Percentiles rank a stretch among this genome's conserved stretches.
These are phyloP conservation scores for Hippoglossus hippoglossus DNA, from an alignment of 2,797 vertebrate species.

Conservation along the genomic window DNA sequence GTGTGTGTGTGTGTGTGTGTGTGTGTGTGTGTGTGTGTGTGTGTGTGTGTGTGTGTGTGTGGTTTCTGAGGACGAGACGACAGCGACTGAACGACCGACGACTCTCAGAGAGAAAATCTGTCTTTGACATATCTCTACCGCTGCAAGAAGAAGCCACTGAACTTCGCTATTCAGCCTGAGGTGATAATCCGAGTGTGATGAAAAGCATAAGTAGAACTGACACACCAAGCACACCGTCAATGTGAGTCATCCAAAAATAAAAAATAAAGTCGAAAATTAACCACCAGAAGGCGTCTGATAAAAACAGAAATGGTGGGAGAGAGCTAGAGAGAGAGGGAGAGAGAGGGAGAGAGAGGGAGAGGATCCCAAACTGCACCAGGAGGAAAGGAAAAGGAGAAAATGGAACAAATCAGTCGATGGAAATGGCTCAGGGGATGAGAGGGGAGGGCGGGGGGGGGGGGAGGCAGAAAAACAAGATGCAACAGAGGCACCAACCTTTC, in stretches of 20 bases:
- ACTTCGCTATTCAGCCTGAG: constrained; percentile 39
- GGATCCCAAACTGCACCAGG: constrained; percentile 38
- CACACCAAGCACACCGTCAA: constrained; percentile 29
- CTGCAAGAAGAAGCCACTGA: constrained; percentile 8
- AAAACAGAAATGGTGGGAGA: constrained; percentile 50
- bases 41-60: too few relatives aligned
- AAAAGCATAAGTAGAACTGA: constrained; percentile 44
- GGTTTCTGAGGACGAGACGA: constrained; percentile 51
- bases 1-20: too few relatives aligned
- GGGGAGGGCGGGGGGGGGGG: background rate
- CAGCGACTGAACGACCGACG: constrained; percentile 37
- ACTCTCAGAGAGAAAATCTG: constrained; percentile 22
- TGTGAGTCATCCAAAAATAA: constrained; percentile 34
- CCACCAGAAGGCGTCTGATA: constrained; percentile 47
- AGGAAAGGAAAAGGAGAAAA: constrained; percentile 36
- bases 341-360: background rate
- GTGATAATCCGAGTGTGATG: constrained; percentile 55
- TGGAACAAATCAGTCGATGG: constrained; percentile 51
- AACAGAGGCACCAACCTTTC: constrained; percentile 96
- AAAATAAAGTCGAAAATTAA: constrained; percentile 33
- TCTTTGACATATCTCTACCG: constrained; percentile 16
- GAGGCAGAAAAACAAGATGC: constrained; percentile 63
- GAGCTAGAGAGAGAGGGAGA: background rate
- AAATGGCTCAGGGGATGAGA: constrained; percentile 44
- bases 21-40: background rate